Conservation (phyloP, 2,113 vertebrate genomes). For the Tonatia bakeri region DNA sequence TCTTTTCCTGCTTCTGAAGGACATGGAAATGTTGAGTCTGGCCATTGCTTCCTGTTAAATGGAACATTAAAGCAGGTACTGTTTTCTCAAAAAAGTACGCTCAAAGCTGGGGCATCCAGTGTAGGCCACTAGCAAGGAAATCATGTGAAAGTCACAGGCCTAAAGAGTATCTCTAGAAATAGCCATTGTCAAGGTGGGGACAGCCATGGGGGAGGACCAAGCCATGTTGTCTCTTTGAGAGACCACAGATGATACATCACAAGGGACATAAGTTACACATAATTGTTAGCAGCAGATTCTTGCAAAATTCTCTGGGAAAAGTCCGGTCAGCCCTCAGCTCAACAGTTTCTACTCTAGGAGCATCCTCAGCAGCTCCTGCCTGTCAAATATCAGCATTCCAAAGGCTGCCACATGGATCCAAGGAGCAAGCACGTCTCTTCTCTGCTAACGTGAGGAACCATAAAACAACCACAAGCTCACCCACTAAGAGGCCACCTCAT, state of each 20-base stretch:
- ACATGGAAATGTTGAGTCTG: background rate
- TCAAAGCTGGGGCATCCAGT: too few species aligned
- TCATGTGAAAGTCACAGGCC: background rate
- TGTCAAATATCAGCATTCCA: background rate
- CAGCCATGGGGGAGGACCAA: background rate
- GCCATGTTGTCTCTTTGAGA: background rate
- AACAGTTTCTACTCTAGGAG: background rate
- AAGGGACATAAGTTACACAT: background rate
- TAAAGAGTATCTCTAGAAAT: fast-evolving
- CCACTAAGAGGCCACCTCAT: background rate
- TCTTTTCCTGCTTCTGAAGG: background rate
- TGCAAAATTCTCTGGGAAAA: background rate
- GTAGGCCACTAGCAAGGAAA: background rate
- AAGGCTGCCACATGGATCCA: background rate
- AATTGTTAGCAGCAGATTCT: background rate
- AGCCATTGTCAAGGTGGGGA: background rate
- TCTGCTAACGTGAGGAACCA: background rate
- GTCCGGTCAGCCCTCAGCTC: background rate
- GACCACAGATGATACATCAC: background rate
- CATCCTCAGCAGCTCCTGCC: background rate
- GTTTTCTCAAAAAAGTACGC: background rate
- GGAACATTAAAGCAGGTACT: background rate
- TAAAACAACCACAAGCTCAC: background rate
- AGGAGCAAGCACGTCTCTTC: background rate
- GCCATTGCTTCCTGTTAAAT: background rate